These are phyloP conservation scores for Chrysotoxum bicinctum DNA, from an alignment of 2,888 invertebrate species.

Conservation along the genomic window DNA sequence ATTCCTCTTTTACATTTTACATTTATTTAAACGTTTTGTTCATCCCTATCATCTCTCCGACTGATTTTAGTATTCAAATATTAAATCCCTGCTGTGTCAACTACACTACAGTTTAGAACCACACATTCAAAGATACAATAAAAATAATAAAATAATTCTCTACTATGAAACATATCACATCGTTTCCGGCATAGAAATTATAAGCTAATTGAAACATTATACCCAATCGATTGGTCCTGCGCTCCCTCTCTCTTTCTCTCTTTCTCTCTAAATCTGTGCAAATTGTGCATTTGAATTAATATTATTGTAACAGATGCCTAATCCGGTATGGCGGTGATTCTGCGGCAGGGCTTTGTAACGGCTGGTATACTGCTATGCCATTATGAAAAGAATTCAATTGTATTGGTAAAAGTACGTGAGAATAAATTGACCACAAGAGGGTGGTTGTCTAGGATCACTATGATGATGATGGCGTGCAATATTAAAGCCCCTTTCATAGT, in stretches of 20 bases:
- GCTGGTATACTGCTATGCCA: conserved; percentile 4
- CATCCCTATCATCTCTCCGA: too few species aligned
- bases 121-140: too few species aligned
- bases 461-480: not conserved
- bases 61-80: too few species aligned
- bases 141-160: not conserved
- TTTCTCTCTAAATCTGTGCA: not conserved
- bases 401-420: conserved; percentile 15
- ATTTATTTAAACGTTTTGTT: too few species aligned
- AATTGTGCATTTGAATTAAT: conserved; percentile 69
- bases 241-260: not conserved
- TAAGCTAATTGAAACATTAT: conserved; percentile 68
- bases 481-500: not conserved
- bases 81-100: too few species aligned
- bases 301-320: conserved; percentile 69
- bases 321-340: conserved; percentile 33
- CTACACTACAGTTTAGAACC: too few species aligned
- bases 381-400: not conserved
- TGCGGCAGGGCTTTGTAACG: conserved; percentile 5
- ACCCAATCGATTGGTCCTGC: conserved; percentile 58
- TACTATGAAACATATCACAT: conserved; percentile 15
- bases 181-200: conserved; percentile 49
- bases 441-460: not conserved
- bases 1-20: too few species aligned
- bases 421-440: conserved; percentile 28